phyloP scores from a whole-genome alignment of 1,140 invertebrate genomes.

The Zaprionus africanus region DNA sequence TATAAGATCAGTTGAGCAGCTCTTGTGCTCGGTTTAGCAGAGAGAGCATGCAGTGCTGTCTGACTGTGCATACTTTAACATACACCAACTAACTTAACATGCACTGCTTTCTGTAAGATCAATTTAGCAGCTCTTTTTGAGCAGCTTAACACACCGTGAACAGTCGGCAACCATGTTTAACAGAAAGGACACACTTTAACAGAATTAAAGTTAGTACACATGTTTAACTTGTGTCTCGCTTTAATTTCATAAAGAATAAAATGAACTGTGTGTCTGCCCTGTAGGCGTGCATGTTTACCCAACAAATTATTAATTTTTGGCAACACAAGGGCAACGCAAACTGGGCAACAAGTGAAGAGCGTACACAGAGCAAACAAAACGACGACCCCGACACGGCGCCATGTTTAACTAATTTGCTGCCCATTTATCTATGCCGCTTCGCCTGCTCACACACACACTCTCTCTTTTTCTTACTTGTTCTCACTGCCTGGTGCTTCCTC shows the following conservation, averaged over 20 bases:
- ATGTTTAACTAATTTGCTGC: conserved; percentile 60
- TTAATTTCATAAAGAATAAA: background rate
- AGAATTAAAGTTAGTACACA: background rate
- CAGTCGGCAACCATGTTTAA: background rate
- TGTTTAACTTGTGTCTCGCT: background rate
- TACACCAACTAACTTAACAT: background rate
- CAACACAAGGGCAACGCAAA: conserved; percentile 20
- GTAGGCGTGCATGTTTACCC: conserved; percentile 6
- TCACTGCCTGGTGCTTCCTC: no score
- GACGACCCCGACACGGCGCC: conserved; percentile 19
- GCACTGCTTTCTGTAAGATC: background rate
- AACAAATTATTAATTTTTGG: conserved; percentile 14
- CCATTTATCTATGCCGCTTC: conserved; percentile 59
- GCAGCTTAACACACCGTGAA: background rate
- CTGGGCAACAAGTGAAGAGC: conserved; percentile 55
- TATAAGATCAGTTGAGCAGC: conserved; percentile 2
- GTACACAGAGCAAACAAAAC: conserved; percentile 36
- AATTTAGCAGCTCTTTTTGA: background rate
- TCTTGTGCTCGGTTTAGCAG: no score
- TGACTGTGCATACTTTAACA: background rate
- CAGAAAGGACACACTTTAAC: background rate
- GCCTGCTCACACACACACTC: no score
- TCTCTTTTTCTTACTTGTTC: background rate
- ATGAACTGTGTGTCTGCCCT: conserved; percentile 4
- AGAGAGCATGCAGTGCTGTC: no score